Conservation (phyloP, 2,797 vertebrate genomes). For the Argentina silus region DNA sequence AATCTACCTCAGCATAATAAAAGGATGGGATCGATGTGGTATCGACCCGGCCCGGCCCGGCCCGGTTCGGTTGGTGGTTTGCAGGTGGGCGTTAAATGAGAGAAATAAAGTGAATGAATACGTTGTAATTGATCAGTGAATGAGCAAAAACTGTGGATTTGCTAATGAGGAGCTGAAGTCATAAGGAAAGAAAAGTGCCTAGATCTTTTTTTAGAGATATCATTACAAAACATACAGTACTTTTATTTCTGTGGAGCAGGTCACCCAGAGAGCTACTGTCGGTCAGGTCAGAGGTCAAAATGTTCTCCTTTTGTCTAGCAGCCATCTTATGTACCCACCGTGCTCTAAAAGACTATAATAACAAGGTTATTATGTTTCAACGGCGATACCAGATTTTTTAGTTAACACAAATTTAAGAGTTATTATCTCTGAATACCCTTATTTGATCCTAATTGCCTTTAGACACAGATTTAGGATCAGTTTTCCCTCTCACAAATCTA, state of each 20-base stretch:
- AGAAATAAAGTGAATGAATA: conserved; percentile 39
- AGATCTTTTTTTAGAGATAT: conserved; percentile 18
- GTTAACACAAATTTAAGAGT: too few species aligned
- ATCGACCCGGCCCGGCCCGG: conserved; percentile 33
- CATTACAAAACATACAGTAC: too few species aligned
- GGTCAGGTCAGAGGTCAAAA: too few species aligned
- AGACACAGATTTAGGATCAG: neutral
- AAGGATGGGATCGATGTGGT: conserved; percentile 52
- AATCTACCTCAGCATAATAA: conserved; percentile 59
- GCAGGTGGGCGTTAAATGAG: conserved; percentile 41
- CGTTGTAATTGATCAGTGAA: conserved; percentile 50
- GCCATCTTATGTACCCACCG: too few species aligned
- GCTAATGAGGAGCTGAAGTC: conserved; percentile 38
- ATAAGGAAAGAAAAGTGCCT: conserved; percentile 29
- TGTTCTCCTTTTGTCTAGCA: too few species aligned
- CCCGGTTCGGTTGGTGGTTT: conserved; percentile 40
- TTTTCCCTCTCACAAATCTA: too few species aligned
- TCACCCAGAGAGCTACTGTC: too few species aligned
- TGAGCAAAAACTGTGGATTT: conserved; percentile 47
- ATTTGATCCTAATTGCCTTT: neutral
- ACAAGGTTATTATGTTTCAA: too few species aligned
- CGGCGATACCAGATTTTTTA: too few species aligned
- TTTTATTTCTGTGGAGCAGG: too few species aligned
- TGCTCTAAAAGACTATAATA: too few species aligned
- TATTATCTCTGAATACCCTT: too few species aligned